phyloP scores from a whole-genome alignment of 2,797 vertebrate genomes.

The Valencia hispanica region DNA sequence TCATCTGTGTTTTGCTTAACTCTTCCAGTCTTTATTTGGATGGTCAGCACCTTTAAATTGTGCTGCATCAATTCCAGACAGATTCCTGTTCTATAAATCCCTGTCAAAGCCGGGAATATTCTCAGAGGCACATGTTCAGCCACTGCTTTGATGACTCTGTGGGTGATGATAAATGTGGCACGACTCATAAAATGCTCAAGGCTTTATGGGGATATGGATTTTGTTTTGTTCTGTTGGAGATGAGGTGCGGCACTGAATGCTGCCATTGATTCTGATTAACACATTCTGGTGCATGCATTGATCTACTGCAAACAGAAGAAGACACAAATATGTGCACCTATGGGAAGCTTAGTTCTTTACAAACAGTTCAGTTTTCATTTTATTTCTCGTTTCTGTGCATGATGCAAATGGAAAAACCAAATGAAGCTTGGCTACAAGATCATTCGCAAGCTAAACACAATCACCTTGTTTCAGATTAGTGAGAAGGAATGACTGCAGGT shows the following conservation, averaged over 20 bases:
- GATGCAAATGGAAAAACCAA: background rate
- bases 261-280: slow-evolving; percentile 29
- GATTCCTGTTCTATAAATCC: slow-evolving; percentile 48
- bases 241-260: slow-evolving; percentile 21
- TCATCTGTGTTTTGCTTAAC: slow-evolving; percentile 28
- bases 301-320: slow-evolving; percentile 5
- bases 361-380: background rate
- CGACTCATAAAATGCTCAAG: slow-evolving; percentile 28
- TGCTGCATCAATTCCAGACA: slow-evolving; percentile 29
- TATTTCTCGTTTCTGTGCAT: background rate
- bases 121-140: slow-evolving; percentile 37
- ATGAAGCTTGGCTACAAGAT: no score
- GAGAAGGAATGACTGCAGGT: no score
- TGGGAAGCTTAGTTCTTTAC: background rate
- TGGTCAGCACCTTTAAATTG: slow-evolving; percentile 38
- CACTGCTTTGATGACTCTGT: slow-evolving; percentile 32
- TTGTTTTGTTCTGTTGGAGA: slow-evolving; percentile 36
- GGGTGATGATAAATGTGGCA: slow-evolving; percentile 25
- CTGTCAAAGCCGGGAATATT: slow-evolving; percentile 7
- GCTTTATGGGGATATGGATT: slow-evolving; percentile 45
- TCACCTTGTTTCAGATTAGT: no score
- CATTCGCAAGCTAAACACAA: background rate
- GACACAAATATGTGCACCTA: background rate
- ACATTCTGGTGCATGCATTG: background rate
- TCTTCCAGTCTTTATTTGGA: slow-evolving; percentile 36